Percentiles rank a stretch among this genome's conserved stretches.
These are phyloP conservation scores for Pecten maximus DNA, from an alignment of 2,888 invertebrate species.

Conservation along the genomic window DNA sequence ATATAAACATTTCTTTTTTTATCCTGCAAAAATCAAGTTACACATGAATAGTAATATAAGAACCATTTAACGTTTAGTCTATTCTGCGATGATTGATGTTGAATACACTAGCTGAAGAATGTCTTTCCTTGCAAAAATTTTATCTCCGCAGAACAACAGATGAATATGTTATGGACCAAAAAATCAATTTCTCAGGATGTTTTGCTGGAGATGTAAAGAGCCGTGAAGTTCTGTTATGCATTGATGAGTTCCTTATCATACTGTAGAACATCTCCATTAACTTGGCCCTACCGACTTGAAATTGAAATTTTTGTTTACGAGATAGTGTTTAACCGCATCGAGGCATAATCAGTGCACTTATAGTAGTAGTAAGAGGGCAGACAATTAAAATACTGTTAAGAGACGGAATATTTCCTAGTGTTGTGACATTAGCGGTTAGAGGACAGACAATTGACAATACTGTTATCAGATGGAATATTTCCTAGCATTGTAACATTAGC, in stretches of 20 bases:
- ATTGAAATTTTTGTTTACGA: slow-evolving; percentile 19
- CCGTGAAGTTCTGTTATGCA: not conserved
- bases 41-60: not conserved
- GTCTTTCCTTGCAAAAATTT: not conserved
- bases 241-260: not conserved
- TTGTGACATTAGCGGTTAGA: too few relatives aligned
- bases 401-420: too few relatives aligned
- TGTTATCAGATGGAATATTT: too few relatives aligned
- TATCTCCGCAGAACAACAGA: not conserved
- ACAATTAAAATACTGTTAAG: too few relatives aligned
- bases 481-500: too few relatives aligned
- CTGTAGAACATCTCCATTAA: not conserved
- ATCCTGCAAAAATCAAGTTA: not conserved
- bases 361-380: too few relatives aligned
- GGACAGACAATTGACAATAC: too few relatives aligned
- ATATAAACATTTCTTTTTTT: not conserved
- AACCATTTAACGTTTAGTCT: not conserved
- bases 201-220: slow-evolving; percentile 5
- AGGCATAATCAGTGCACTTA: too few relatives aligned
- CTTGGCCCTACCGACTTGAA: not conserved
- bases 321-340: not conserved
- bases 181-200: slow-evolving; percentile 22
- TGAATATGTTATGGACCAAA: not conserved
- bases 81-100: not conserved
- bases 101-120: not conserved